Base-by-base conservation (phyloP, 2,113 vertebrate genomes). In the Hypocryptadius cinnamomeus region DNA sequence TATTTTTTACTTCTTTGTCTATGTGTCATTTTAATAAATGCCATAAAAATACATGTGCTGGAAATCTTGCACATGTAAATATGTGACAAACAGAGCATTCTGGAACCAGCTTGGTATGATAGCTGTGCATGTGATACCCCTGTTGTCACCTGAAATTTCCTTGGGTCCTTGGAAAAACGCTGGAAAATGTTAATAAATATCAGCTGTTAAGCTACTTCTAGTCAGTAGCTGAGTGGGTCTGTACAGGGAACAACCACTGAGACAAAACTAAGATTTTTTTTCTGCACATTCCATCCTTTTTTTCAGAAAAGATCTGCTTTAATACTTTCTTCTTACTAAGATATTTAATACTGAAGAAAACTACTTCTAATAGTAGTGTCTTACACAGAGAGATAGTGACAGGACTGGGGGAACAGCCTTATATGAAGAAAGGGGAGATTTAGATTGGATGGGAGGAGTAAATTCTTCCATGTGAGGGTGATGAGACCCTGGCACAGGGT, bases 1-100 rank as follows among this genome's bases (percentile, higher is more conserved):
- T 84, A 70, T 76, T 85, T 95, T 90, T 88, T 77, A 80, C 80
- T 79, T 90, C 85, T 87, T 83, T 88, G 23, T 72, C 78, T 87
- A 1, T 7, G 20, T 7, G 13, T 28, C 3, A 0, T 78, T 70
- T 78, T 83, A 64, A 56, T 60, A 92, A 85, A 57, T 33, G 9
- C 15, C 3, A 2, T 86, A 87, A 91, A 92, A 94, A 85, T 21
- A 37, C 65, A 3, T 23, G 60, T 68, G 61, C 73, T 50, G 47
- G 37, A 85, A 87, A 65, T 35, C 70, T 61, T 85, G 57, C 74
- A 27, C n/a, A n/a, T n/a, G 61, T 60, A 76, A 71, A 37, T 57
- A 21, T 61, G 17, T 39, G 44, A 60, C 53, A 80, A 91, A 14
- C 14, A 51, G 44, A 82, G 37, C 53, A 9, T 24, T 45, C 37